These are phyloP conservation scores for Tragulus kanchil DNA, from an alignment of 2,113 vertebrate genomes.

Conservation along the genomic window DNA sequence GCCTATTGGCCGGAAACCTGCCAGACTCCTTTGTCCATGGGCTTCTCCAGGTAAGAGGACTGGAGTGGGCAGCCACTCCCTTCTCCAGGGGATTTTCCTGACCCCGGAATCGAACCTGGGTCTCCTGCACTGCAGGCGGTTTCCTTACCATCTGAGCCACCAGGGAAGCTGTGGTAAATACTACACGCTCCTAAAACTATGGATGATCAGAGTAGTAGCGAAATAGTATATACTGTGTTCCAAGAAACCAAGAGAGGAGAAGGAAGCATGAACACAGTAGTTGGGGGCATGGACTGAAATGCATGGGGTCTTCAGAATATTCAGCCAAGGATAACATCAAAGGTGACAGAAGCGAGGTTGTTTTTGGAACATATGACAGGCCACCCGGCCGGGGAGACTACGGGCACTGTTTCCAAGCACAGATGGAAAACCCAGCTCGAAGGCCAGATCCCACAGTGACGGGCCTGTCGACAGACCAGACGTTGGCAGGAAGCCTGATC, in stretches of 20 bases:
- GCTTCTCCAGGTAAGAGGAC: neutral
- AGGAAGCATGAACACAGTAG: rapidly evolving
- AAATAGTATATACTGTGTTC: rapidly evolving
- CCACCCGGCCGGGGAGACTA: neutral
- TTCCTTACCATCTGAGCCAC: neutral
- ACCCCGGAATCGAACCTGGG: rapidly evolving
- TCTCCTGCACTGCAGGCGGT: neutral
- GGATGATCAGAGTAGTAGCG: rapidly evolving
- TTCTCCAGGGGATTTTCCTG: neutral
- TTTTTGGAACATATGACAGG: neutral
- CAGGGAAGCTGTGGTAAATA: neutral
- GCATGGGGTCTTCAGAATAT: rapidly evolving
- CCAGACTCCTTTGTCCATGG: neutral
- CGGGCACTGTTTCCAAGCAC: rapidly evolving
- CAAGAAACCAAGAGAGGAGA: rapidly evolving
- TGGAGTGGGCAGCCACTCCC: neutral
- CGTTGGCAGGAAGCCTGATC: neutral
- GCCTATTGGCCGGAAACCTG: neutral
- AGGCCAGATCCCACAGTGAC: rapidly evolving
- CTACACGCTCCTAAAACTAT: neutral
- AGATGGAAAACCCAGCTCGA: rapidly evolving
- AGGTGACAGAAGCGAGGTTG: neutral
- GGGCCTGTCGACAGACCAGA: neutral
- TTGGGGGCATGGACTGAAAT: rapidly evolving
- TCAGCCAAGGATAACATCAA: neutral